Base-by-base conservation (phyloP, 1,140 invertebrate species). In the Notospermus geniculatus region DNA sequence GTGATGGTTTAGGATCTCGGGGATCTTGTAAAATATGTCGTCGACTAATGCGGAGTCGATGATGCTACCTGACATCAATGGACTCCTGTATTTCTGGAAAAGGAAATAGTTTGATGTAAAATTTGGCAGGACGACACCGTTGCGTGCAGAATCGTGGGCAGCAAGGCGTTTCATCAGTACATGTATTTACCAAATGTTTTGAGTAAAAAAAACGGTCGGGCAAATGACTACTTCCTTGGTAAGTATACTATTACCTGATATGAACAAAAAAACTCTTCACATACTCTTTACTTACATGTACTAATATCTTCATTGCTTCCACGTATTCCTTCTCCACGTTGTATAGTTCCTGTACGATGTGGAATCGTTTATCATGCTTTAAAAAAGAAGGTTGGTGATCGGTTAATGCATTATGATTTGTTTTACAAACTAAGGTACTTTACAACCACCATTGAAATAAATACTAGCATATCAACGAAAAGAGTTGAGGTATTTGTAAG, bases 251-350 rank as follows among this genome's bases (percentile, higher is more conserved):
- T n/a, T n/a, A n/a, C n/a, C n/a, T n/a, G n/a, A n/a, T n/a, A n/a
- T n/a, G n/a, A n/a, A n/a, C n/a, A n/a, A n/a, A n/a, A n/a, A n/a
- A n/a, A n/a, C n/a, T n/a, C n/a, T n/a, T 13, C 2, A n/a, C 30
- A 27, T 30, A 19, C 43, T 32, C 30, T 43, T 7, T 4, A 84
- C 85, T 88, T 83, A 92, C 91, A 84, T 88, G 88, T 63, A 94
- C 90, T 76, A 95, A 85, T 76, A 90, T 93, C 78, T 92, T 88
- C 59, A 97, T 81, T 1, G 92, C 89, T 72, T 97, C 93, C 13
- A 97, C 93, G 74, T 97, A 97, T 2, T 91, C 93, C 71, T 89
- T 87, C 81, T 97, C 95, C 25, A 92, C 97, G 71, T 94, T 91
- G 72, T 92, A 94, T 29, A 97, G 84, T 76, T 97, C 94, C 54